Evolutionary conservation across 2,113 vertebrate species (phyloP).

Genomic region (Sinocyclocheilus anshuiensis): DNA sequence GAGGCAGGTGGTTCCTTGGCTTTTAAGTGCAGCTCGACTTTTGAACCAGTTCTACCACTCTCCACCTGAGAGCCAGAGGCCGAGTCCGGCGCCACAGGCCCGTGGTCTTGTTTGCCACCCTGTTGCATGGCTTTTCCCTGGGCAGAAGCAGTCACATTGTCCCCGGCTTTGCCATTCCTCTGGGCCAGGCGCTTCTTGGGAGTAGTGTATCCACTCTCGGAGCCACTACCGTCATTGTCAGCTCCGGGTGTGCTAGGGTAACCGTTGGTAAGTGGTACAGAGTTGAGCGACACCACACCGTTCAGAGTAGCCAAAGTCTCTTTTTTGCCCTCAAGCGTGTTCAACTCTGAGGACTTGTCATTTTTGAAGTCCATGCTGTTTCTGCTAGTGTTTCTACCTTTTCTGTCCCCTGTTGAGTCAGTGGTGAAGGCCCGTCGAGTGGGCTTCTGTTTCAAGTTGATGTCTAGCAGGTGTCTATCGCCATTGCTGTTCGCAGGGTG

Average conservation of each 20-base stretch:
- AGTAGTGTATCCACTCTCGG: constrained; percentile 92
- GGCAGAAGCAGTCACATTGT: constrained; percentile 80
- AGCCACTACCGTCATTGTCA: constrained; percentile 94
- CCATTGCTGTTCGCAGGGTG: constrained; percentile 70
- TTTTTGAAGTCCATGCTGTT: constrained; percentile 94
- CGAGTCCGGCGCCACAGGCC: constrained; percentile 77
- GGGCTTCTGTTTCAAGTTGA: constrained; percentile 70
- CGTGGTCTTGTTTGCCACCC: constrained; percentile 82
- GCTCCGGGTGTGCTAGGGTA: constrained; percentile 82
- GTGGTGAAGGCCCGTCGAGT: constrained; percentile 63
- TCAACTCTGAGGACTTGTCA: constrained; percentile 83
- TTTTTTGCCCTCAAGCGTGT: constrained; percentile 79
- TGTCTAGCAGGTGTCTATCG: constrained; percentile 67
- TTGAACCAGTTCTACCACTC: constrained; percentile 78
- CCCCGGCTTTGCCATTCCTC: constrained; percentile 85
- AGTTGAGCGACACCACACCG: constrained; percentile 81
- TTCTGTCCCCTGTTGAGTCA: constrained; percentile 83
- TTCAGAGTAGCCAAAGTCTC: constrained; percentile 85
- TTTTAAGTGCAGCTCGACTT: constrained; percentile 73
- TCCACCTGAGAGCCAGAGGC: constrained; percentile 78
- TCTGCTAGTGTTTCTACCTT: constrained; percentile 85
- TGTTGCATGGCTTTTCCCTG: constrained; percentile 87
- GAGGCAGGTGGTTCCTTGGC: constrained; percentile 65
- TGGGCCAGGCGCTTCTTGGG: constrained; percentile 92
- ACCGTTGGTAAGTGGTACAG: constrained; percentile 89